phyloP scores from a whole-genome alignment of 2,888 invertebrate species.

The Trachelus iudaicus region DNA sequence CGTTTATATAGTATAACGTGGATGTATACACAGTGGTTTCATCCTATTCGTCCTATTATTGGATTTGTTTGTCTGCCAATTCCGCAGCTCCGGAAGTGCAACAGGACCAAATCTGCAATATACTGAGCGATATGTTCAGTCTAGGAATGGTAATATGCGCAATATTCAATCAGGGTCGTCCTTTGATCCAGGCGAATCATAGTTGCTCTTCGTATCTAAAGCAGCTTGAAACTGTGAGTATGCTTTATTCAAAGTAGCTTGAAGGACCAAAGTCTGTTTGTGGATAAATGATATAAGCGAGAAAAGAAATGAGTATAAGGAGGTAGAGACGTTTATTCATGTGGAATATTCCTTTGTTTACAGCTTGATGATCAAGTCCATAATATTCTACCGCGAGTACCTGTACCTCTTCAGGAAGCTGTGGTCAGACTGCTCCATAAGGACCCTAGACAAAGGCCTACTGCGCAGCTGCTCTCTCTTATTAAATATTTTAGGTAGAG shows the following conservation, averaged over 20 bases:
- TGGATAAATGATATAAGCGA: not conserved
- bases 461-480: constrained; percentile 89
- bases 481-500: constrained; percentile 88
- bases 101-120: constrained; percentile 82
- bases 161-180: constrained; percentile 90
- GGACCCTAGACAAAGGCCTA: constrained; percentile 89
- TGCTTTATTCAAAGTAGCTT: not conserved
- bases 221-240: constrained; percentile 89
- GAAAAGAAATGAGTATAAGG: not conserved
- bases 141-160: constrained; percentile 94
- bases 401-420: constrained; percentile 88
- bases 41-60: not conserved
- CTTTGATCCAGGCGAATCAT: constrained; percentile 91
- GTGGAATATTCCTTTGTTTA: constrained; percentile 30
- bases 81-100: constrained; percentile 92
- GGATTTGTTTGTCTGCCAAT: constrained; percentile 2
- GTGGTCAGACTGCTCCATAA: constrained; percentile 83
- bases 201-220: constrained; percentile 89
- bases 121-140: constrained; percentile 96
- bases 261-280: not conserved
- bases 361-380: constrained; percentile 88
- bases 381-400: constrained; percentile 82
- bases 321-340: not conserved
- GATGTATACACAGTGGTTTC: not conserved
- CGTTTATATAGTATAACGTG: not conserved